These are phyloP conservation scores for Cheilosia variabilis DNA, from an alignment of 2,888 invertebrate species.

Conservation along the genomic window DNA sequence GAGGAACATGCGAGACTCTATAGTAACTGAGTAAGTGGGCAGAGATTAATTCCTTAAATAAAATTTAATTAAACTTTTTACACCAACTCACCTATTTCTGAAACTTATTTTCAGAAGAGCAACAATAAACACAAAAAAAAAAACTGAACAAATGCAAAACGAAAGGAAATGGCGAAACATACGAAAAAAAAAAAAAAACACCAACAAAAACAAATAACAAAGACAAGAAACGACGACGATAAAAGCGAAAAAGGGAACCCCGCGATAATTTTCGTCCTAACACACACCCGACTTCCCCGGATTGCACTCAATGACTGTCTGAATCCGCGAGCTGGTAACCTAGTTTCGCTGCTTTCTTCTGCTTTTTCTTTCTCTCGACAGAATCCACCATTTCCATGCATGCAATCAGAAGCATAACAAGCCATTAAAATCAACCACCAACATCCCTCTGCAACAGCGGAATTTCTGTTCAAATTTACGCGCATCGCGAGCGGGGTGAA, in stretches of 20 bases:
- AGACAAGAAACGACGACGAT: conserved; percentile 38
- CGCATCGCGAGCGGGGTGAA: conserved; percentile 61
- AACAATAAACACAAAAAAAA: not conserved
- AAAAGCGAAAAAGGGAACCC: conserved; percentile 37
- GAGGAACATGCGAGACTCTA: not conserved
- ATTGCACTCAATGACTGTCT: conserved; percentile 82
- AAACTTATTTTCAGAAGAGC: not conserved
- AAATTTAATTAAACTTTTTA: conserved; percentile 29
- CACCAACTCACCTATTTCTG: conserved; percentile 25
- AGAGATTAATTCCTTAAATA: not conserved
- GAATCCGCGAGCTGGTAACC: conserved; percentile 76
- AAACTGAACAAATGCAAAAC: conserved; percentile 39
- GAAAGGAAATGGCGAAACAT: not conserved
- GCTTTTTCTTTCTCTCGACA: not conserved
- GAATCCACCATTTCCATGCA: conserved; percentile 38
- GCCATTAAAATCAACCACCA: conserved; percentile 65
- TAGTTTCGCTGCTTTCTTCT: conserved; percentile 35
- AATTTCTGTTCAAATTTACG: conserved; percentile 28
- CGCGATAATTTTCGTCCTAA: conserved; percentile 53
- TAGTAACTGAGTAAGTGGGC: not conserved
- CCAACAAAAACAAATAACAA: conserved; percentile 33
- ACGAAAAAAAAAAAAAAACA: conserved; percentile 32
- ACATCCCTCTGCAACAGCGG: conserved; percentile 53
- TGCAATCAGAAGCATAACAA: conserved; percentile 55
- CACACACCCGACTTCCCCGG: conserved; percentile 82